A percentile compares a stretch with the other conserved stretches of the same genome.
phyloP scores from a whole-genome alignment of 2,113 vertebrate species.

The Sceloporus undulatus region DNA sequence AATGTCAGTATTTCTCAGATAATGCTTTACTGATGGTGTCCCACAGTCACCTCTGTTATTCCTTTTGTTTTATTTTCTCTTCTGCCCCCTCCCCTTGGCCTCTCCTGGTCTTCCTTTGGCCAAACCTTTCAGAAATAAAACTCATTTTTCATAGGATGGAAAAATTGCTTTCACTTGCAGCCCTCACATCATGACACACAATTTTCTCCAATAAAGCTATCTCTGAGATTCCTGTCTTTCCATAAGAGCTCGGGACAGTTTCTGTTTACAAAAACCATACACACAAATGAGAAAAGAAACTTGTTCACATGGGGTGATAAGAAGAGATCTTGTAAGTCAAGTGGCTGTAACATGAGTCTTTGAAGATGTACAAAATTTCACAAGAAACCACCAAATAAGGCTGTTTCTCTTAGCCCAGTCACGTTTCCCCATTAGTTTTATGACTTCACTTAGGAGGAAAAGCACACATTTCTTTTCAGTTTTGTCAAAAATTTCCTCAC shows the following conservation, averaged over 20 bases:
- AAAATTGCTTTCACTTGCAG: too few species aligned
- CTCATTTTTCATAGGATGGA: too few species aligned
- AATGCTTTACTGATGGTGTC: too few species aligned
- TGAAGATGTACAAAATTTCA: not conserved
- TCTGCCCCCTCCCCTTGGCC: too few species aligned
- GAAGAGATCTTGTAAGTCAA: not conserved
- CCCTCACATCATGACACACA: too few species aligned
- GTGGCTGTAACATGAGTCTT: not conserved
- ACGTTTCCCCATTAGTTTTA: not conserved
- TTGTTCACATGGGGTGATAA: not conserved
- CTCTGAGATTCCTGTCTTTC: not conserved
- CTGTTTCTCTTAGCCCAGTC: not conserved
- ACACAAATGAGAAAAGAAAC: not conserved
- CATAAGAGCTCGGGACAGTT: not conserved
- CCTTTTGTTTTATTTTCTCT: too few species aligned
- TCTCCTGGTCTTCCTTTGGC: too few species aligned
- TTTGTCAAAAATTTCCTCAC: not conserved
- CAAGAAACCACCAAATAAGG: constrained; percentile 22
- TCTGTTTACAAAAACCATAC: not conserved
- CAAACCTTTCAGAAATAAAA: too few species aligned
- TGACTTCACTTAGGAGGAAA: not conserved
- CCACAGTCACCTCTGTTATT: too few species aligned
- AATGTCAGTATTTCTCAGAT: too few species aligned
- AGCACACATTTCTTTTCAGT: not conserved
- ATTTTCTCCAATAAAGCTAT: too few species aligned